phyloP scores from a whole-genome alignment of 2,113 vertebrate genomes.

The Motacilla alba region DNA sequence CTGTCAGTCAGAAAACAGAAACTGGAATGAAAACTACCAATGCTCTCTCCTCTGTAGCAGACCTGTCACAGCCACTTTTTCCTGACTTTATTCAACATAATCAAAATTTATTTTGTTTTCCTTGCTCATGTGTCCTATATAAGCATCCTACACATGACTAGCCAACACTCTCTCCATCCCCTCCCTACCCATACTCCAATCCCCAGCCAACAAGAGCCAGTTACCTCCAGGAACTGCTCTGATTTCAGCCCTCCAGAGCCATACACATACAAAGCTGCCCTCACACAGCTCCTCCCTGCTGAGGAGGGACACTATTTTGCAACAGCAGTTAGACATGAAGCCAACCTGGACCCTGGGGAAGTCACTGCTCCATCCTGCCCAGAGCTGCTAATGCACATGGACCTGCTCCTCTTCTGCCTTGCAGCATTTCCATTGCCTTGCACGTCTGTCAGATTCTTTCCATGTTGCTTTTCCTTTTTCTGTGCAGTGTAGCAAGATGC shows the following conservation, averaged over 20 bases:
- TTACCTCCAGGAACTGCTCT: not conserved
- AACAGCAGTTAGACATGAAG: not conserved
- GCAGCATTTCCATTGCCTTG: not conserved
- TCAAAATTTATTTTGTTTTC: not conserved
- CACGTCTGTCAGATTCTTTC: not conserved
- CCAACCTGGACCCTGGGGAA: not conserved
- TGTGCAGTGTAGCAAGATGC: not conserved
- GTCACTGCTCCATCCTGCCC: not conserved
- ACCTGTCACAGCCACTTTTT: not conserved
- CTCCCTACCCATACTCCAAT: not conserved
- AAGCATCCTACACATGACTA: not conserved
- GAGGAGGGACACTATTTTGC: not conserved
- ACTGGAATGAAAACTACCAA: not conserved
- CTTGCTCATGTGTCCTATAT: not conserved
- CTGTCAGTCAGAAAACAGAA: slow-evolving; percentile 2
- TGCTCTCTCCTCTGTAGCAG: not conserved
- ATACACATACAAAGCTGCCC: not conserved
- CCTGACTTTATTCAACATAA: not conserved
- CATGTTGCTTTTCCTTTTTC: not conserved
- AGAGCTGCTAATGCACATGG: not conserved
- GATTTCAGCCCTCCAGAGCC: not conserved
- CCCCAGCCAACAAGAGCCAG: not conserved
- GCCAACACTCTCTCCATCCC: not conserved
- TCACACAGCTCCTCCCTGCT: not conserved
- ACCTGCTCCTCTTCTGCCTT: not conserved